A percentile compares a stretch with the other conserved stretches of the same genome.
Evolutionary conservation across 2,113 vertebrate genomes (phyloP).

Genomic region (Chionomys nivalis): DNA sequence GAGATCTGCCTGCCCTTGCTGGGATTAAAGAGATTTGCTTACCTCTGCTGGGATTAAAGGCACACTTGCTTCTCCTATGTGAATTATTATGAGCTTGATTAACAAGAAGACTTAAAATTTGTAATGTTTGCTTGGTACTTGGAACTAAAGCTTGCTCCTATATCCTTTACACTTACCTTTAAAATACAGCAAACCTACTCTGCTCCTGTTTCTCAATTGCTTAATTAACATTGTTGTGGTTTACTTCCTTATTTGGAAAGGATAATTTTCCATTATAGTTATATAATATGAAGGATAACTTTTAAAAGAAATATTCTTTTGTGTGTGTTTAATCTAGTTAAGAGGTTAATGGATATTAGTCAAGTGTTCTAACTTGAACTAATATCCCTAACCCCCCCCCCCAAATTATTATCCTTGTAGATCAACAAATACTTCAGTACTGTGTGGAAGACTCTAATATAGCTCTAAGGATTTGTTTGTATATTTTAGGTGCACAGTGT

Average conservation of each 20-base stretch:
- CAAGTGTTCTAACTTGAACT: not conserved
- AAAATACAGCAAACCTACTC: constrained; percentile 45
- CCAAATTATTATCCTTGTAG: not conserved
- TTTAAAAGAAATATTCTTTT: not conserved
- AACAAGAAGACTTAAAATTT: constrained; percentile 31
- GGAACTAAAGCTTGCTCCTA: constrained; percentile 15
- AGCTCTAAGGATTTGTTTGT: not conserved
- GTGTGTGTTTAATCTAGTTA: not conserved
- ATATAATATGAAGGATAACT: not conserved
- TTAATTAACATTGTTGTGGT: constrained; percentile 57
- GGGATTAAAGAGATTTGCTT: not conserved
- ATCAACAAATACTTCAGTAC: not conserved
- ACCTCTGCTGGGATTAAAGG: not conserved
- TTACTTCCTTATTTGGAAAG: constrained; percentile 60
- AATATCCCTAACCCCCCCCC: no score
- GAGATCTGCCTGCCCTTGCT: not conserved
- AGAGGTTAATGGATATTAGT: not conserved
- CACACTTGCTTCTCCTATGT: not conserved
- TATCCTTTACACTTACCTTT: not conserved
- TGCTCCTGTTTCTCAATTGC: constrained; percentile 30
- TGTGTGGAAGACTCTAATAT: not conserved
- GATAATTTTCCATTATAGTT: constrained; percentile 55
- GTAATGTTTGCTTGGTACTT: constrained; percentile 12
- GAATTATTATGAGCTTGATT: constrained; percentile 45
- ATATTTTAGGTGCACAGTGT: not conserved